Base-by-base conservation (phyloP, 2,113 vertebrate genomes). In the Hippocampus guttulatus region DNA sequence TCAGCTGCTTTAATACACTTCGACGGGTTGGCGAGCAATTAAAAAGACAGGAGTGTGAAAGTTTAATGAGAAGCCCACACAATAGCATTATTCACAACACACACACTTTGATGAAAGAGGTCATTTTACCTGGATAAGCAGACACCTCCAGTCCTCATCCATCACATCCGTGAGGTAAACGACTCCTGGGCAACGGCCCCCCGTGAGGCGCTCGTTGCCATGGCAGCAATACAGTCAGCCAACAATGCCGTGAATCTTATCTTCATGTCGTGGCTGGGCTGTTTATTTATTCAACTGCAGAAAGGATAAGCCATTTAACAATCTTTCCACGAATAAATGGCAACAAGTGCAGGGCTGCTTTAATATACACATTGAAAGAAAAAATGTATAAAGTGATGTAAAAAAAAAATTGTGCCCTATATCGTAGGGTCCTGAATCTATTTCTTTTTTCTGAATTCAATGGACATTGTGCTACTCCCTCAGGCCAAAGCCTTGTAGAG, bases 71-170 rank as follows among this genome's bases (percentile, higher is more conserved):
- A 25, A 33, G 16, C 15, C 79, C 52, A 2, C 73, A 67, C 84
- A 45, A 10, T 8, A 64, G 49, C 68, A 75, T 77, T 76, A 74
- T 27, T 79, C 43, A 45, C 43, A 45, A 20, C 47, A 20, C 47
- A 20, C 47, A 77, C 41, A 30, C 30, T 62, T 68, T 73, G 67
- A 86, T 60, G 66, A 69, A 69, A 3, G 5, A 70, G 77, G 82
- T 85, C 61, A 89, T 83, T 84, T 87, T 79, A 88, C 86, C 88
- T 83, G 84, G 70, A 83, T 83, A 89, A 88, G 77, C 84, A 70
- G 82, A 91, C 76, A 85, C 76, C 78, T 45, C 23, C 65, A 38
- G 33, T 20, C 72, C 68, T 78, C 87, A 83, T 85, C 75, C 71
- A 69, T 86, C 81, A 80, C 14, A 3, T 25, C 10, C 21, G 64